phyloP scores from a whole-genome alignment of 2,797 vertebrate species.

The Podarcis siculus region DNA sequence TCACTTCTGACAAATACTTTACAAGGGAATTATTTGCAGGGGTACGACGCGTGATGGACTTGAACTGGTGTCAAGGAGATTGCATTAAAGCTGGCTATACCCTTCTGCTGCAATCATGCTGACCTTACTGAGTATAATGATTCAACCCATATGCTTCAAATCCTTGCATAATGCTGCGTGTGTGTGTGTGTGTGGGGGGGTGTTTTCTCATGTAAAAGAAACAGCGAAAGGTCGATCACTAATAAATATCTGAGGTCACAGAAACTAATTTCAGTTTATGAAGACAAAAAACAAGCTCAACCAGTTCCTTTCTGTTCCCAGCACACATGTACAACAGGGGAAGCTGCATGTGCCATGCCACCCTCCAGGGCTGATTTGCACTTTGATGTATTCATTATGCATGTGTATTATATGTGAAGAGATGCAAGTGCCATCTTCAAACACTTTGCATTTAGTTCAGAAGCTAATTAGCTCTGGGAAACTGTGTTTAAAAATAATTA shows the following conservation, averaged over 20 bases:
- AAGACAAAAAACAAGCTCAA: background rate
- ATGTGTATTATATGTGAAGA: background rate
- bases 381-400: no score
- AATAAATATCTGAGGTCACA: background rate
- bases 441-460: background rate
- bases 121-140: background rate
- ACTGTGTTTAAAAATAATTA: background rate
- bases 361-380: background rate
- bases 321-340: background rate
- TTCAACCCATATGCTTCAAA: background rate
- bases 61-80: constrained; percentile 32
- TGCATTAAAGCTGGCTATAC: background rate
- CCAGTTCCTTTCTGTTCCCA: background rate
- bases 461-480: background rate
- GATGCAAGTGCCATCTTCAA: background rate
- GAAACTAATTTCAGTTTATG: background rate
- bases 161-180: background rate
- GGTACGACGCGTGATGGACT: background rate
- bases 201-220: background rate
- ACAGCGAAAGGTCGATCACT: background rate
- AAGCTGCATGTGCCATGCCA: no score
- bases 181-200: background rate
- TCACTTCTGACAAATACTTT: constrained; percentile 31
- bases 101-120: background rate
- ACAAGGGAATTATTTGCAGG: constrained; percentile 34